These are phyloP conservation scores for Phrynocephalus vlangalii DNA, from an alignment of 2,797 vertebrate species.

Conservation along the genomic window DNA sequence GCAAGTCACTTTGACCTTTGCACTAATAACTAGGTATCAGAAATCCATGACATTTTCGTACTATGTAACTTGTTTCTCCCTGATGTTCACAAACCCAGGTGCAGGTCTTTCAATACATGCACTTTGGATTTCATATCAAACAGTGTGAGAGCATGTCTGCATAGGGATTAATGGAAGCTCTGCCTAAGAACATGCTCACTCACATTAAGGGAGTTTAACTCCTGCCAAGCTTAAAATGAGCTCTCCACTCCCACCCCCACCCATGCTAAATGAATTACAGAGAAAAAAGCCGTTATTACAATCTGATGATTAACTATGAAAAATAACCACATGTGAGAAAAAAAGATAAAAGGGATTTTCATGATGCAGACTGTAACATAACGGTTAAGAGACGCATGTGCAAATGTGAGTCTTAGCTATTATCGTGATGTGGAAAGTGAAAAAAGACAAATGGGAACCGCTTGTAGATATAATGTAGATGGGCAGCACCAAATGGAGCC, in stretches of 20 bases:
- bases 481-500: neutral
- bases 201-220: constrained; percentile 65
- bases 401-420: neutral
- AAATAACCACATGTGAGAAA: neutral
- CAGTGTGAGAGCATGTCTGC: constrained; percentile 46
- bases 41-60: constrained; percentile 14
- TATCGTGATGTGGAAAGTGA: neutral
- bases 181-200: constrained; percentile 59
- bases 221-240: constrained; percentile 60
- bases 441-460: neutral
- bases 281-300: constrained; percentile 26
- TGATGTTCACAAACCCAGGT: constrained; percentile 42
- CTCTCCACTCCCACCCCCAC: constrained; percentile 31
- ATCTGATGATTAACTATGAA: constrained; percentile 40
- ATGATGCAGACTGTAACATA: neutral
- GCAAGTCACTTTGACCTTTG: constrained; percentile 58
- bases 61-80: neutral
- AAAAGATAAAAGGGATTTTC: neutral
- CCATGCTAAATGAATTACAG: constrained; percentile 56
- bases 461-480: neutral
- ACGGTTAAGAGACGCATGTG: neutral
- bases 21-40: constrained; percentile 5
- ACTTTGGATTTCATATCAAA: constrained; percentile 58
- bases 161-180: constrained; percentile 62
- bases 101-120: constrained; percentile 55